phyloP scores from a whole-genome alignment of 2,888 invertebrate species.

The Strigamia transsilvanica region DNA sequence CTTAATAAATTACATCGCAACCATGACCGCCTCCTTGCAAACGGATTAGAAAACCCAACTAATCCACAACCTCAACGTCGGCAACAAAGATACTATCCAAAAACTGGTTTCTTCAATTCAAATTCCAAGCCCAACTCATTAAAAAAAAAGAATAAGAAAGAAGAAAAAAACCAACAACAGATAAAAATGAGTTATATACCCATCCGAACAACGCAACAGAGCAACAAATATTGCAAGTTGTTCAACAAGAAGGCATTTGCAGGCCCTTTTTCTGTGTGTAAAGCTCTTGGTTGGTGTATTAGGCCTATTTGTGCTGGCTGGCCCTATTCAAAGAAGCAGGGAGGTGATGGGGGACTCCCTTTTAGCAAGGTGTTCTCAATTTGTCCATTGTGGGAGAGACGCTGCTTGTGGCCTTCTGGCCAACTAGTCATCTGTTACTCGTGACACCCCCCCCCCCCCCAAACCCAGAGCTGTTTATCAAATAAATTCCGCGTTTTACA shows the following conservation, averaged over 20 bases:
- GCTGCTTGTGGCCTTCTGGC: slow-evolving; percentile 44
- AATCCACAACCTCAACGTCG: background rate
- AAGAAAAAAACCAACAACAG: background rate
- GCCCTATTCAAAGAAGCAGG: slow-evolving; percentile 39
- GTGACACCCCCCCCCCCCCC: slow-evolving; percentile 13
- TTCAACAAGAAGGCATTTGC: slow-evolving; percentile 42
- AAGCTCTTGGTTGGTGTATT: slow-evolving; percentile 32
- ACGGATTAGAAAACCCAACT: slow-evolving; percentile 32
- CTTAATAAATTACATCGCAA: background rate
- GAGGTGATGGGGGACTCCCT: slow-evolving; percentile 35
- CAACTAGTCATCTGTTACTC: slow-evolving; percentile 42
- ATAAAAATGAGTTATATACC: background rate
- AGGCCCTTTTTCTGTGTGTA: slow-evolving; percentile 24
- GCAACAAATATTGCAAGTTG: slow-evolving; percentile 32
- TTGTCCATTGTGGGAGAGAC: slow-evolving; percentile 44
- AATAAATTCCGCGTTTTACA: no score
- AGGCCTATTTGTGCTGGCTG: slow-evolving; percentile 42
- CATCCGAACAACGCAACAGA: background rate
- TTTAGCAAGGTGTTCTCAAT: slow-evolving; percentile 44
- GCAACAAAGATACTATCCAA: background rate
- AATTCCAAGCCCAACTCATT: background rate
- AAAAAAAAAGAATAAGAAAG: background rate
- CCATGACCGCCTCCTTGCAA: slow-evolving; percentile 26
- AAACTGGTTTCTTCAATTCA: background rate
- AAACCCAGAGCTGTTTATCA: background rate